Conservation (phyloP, 2,888 invertebrate genomes). For the Timema cristinae region DNA sequence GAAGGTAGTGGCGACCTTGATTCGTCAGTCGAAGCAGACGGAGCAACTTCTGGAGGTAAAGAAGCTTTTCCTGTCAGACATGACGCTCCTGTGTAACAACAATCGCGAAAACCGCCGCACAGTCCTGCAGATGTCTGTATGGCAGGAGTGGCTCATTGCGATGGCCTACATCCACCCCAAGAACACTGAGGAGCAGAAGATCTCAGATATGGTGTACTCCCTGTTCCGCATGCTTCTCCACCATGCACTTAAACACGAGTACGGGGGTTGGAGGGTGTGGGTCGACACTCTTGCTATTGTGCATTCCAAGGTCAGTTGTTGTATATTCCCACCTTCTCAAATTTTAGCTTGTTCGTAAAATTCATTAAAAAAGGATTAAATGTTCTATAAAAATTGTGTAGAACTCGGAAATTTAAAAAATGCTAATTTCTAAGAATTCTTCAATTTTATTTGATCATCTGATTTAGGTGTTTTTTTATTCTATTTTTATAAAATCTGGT, state of each 20-base stretch:
- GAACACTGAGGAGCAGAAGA: slow-evolving; percentile 90
- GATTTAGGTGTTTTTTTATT: not conserved
- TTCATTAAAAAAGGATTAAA: not conserved
- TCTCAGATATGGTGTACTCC: slow-evolving; percentile 97
- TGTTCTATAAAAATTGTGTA: not conserved
- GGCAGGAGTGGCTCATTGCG: slow-evolving; percentile 99
- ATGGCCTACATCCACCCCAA: slow-evolving; percentile 98
- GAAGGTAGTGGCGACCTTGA: slow-evolving; percentile 96
- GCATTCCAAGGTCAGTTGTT: slow-evolving; percentile 84
- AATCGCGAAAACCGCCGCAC: slow-evolving; percentile 96
- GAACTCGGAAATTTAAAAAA: not conserved
- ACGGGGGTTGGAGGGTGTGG: slow-evolving; percentile 99
- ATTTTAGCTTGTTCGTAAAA: not conserved
- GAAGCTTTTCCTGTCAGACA: slow-evolving; percentile 94
- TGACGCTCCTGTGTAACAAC: slow-evolving; percentile 96
- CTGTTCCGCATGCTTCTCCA: slow-evolving; percentile 96
- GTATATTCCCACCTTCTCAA: too few species aligned
- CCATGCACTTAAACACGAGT: slow-evolving; percentile 98
- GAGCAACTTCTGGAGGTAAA: slow-evolving; percentile 90
- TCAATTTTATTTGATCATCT: slow-evolving; percentile 18
- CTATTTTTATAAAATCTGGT: not conserved
- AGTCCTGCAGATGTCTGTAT: slow-evolving; percentile 99
- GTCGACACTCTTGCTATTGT: slow-evolving; percentile 99
- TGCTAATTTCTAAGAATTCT: slow-evolving; percentile 17
- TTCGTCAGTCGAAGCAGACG: slow-evolving; percentile 93